phyloP scores from a whole-genome alignment of 2,797 vertebrate genomes.

The Poeciliopsis turneri region DNA sequence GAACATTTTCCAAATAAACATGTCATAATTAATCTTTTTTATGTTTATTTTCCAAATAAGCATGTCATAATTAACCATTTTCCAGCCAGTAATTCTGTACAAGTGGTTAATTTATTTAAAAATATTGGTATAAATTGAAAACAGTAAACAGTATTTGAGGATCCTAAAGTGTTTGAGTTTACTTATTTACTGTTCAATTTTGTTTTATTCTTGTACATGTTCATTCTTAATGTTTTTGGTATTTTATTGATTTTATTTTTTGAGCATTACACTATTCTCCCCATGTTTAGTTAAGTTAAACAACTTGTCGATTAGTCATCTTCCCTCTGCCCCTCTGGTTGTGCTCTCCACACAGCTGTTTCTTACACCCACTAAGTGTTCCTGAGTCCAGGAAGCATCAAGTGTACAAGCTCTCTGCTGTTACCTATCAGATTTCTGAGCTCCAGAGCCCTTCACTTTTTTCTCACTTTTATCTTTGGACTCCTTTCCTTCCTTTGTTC shows the following conservation, averaged over 20 bases:
- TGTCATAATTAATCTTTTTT: background rate
- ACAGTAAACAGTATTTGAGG: background rate
- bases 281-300: background rate
- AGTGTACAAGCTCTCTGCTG: background rate
- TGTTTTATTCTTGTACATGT: background rate
- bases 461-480: background rate
- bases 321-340: background rate
- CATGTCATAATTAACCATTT: no score
- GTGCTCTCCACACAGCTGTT: background rate
- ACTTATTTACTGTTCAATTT: background rate
- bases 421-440: background rate
- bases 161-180: background rate
- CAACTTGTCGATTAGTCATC: background rate
- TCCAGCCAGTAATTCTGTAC: background rate
- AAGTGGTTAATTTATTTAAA: background rate
- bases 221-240: background rate
- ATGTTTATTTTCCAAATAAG: no score
- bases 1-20: background rate
- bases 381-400: background rate
- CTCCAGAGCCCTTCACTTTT: background rate
- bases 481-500: background rate
- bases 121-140: background rate
- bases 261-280: background rate
- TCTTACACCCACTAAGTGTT: conserved; percentile 5
- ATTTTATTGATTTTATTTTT: background rate